A percentile compares a stretch with the other conserved stretches of the same genome.
These are phyloP conservation scores for Ennomos erosarius DNA, from an alignment of 2,888 invertebrate species.

Conservation along the genomic window DNA sequence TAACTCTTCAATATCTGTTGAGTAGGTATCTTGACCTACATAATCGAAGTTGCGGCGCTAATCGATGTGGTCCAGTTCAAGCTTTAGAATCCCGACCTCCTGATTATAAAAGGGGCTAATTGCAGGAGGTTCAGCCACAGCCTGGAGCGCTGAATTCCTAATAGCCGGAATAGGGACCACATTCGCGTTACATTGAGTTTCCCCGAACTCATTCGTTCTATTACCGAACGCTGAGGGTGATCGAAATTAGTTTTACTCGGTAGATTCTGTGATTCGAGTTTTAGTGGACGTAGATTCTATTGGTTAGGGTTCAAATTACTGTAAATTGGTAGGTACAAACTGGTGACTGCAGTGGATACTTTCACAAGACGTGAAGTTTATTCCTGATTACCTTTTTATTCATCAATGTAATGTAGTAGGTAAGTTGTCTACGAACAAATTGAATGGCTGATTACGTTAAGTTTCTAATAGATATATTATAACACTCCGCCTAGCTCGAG, in stretches of 20 bases:
- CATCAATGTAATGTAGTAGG: too few relatives aligned
- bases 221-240: slow-evolving; percentile 8
- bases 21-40: neutral
- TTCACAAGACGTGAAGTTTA: too few relatives aligned
- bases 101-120: slow-evolving; percentile 31
- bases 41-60: slow-evolving; percentile 8
- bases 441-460: too few relatives aligned
- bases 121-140: slow-evolving; percentile 15
- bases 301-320: too few relatives aligned
- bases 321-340: too few relatives aligned
- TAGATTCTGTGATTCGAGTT: neutral
- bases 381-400: too few relatives aligned
- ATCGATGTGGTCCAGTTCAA: slow-evolving; percentile 22
- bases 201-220: slow-evolving; percentile 16
- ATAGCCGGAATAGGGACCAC: slow-evolving; percentile 10
- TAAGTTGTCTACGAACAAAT: too few relatives aligned
- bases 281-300: too few relatives aligned
- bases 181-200: slow-evolving; percentile 13
- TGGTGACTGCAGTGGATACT: too few relatives aligned
- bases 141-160: slow-evolving; percentile 24
- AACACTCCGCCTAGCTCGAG: too few relatives aligned
- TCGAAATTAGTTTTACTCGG: slow-evolving; percentile 7
- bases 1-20: neutral
- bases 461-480: too few relatives aligned
- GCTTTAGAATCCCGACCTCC: slow-evolving; percentile 24